Percentiles rank a stretch among this genome's conserved stretches.
These are phyloP conservation scores for Ectemnius lituratus DNA, from an alignment of 2,888 invertebrate genomes.

Conservation along the genomic window DNA sequence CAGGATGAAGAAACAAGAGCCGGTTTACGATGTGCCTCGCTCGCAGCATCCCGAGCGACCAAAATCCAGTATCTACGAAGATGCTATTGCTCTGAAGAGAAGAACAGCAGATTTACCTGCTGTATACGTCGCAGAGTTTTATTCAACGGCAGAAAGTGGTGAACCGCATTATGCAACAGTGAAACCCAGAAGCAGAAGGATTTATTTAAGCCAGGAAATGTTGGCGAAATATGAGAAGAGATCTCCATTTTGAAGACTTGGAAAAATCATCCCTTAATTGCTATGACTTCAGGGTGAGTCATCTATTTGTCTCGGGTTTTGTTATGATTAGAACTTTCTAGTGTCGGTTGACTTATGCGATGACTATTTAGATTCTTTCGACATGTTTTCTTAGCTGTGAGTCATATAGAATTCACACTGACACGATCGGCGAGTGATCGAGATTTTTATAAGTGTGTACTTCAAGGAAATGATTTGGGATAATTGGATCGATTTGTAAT, in stretches of 20 bases:
- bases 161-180: slow-evolving; percentile 56
- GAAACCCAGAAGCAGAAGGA: slow-evolving; percentile 49
- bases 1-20: neutral
- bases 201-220: slow-evolving; percentile 1
- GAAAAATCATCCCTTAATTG: no score
- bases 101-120: slow-evolving; percentile 24
- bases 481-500: no score
- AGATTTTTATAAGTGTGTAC: slow-evolving; percentile 1
- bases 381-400: neutral
- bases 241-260: neutral
- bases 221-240: neutral
- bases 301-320: no score
- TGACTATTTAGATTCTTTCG: neutral
- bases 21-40: slow-evolving; percentile 58
- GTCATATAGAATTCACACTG: neutral
- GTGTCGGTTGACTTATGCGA: no score
- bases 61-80: slow-evolving; percentile 58
- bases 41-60: slow-evolving; percentile 40
- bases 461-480: no score
- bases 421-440: slow-evolving; percentile 11
- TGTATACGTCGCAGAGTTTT: slow-evolving; percentile 24
- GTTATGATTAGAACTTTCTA: no score
- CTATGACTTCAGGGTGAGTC: no score
- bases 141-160: slow-evolving; percentile 27
- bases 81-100: slow-evolving; percentile 54